Percentiles rank a stretch among this genome's conserved stretches.
These are phyloP conservation scores for Phaonia tiefii DNA, from an alignment of 2,888 invertebrate species.

Conservation along the genomic window DNA sequence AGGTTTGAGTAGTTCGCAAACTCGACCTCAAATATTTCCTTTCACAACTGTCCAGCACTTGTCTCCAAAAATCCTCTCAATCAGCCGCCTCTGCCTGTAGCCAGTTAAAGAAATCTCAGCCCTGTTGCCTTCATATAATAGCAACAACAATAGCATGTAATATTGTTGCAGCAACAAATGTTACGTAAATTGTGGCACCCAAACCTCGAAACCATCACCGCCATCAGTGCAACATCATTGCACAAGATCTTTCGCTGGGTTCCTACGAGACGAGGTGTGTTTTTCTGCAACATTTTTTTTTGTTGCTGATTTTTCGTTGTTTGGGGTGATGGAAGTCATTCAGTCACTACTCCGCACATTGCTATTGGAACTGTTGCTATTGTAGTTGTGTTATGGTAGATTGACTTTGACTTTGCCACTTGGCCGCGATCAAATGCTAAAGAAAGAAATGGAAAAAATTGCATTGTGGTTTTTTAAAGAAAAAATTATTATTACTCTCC, in stretches of 20 bases:
- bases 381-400: slow-evolving; percentile 67
- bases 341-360: slow-evolving; percentile 16
- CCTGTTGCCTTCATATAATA: slow-evolving; percentile 2
- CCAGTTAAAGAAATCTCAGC: slow-evolving; percentile 42
- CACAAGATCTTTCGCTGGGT: neutral
- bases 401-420: slow-evolving; percentile 69
- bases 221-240: slow-evolving; percentile 24
- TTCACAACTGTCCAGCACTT: slow-evolving; percentile 33
- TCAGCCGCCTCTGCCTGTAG: neutral
- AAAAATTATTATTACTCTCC: slow-evolving; percentile 52
- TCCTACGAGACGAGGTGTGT: slow-evolving; percentile 19
- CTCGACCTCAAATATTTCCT: neutral
- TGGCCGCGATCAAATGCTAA: slow-evolving; percentile 47
- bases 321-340: slow-evolving; percentile 60
- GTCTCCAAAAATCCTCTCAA: slow-evolving; percentile 16
- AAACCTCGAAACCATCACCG: slow-evolving; percentile 41
- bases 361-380: slow-evolving; percentile 3
- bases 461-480: slow-evolving; percentile 47
- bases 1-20: too few species aligned
- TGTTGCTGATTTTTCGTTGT: slow-evolving; percentile 22
- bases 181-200: slow-evolving; percentile 62
- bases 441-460: slow-evolving; percentile 34
- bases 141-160: slow-evolving; percentile 28
- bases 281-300: slow-evolving; percentile 39
- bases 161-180: slow-evolving; percentile 22